Base-by-base conservation (phyloP, 2,888 invertebrate genomes). In the Papilio protenor region DNA sequence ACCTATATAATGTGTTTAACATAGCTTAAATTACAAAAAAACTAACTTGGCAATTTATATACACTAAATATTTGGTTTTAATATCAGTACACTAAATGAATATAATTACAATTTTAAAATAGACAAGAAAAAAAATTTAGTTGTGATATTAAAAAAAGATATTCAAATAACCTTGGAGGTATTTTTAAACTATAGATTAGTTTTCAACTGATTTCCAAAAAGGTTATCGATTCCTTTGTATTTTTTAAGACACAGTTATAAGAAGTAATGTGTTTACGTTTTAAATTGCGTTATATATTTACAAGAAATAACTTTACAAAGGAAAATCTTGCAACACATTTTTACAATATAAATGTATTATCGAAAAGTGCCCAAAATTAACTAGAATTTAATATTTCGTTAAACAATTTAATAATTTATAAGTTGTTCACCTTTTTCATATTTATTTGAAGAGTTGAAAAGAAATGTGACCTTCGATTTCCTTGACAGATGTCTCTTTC, bases 51-150 rank as follows among this genome's bases (percentile, higher is more conserved):
- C 47, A 84, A 82, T 80, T 82, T 86, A 88, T 84, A 83, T 88
- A 88, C 87, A 88, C 82, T 84, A 86, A 88, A 81, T 88, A 85
- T 89, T 89, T 89, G 88, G 89, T 87, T 85, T 89, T 78, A 81
- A 49, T 73, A 81, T 84, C 82, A 83, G 81, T 81, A 82, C 84
- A 81, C 77, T 45, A 76, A 66, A 77, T 52, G 49, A 47, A 75
- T 75, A 55, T 12, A 8, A 14, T 57, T 33, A 71, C 1, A 23
- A 64, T 33, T 52, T 66, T n/a, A 16, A 52, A 49, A 66, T 33
- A 14, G n/a, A 64, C 40, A 40, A 45, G 47, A 49, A 64, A 18
- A 47, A 33, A 12, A 1, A 52, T 57, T 21, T 3, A 21, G 49
- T 2, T 33, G 11, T 27, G 27, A 0, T 6, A 21, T 64, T 52